Evolutionary conservation across 2,797 vertebrate species (phyloP), one percentile per base, ranked within the genome.

Genomic region (Ateles fusciceps): DNA sequence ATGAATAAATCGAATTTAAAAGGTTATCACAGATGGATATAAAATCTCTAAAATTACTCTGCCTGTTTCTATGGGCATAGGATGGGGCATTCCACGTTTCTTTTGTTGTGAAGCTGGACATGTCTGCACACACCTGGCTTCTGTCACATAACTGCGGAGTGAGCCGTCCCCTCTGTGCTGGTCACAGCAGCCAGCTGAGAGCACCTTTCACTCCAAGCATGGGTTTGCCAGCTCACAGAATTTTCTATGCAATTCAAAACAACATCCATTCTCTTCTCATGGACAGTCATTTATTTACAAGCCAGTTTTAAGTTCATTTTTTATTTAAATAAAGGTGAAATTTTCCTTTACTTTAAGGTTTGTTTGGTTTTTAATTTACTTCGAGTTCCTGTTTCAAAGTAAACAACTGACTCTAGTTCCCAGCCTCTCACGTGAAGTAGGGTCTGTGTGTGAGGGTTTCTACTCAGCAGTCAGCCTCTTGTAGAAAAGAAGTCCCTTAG

Each of bases 391-490:
- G 57, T 76, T 91, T 75, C 33, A 46, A 33, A 74, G 26, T 9
- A 83, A 74, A 68, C 30, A 85, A 76, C 57, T 86, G 96, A 96
- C 95, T 96, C 97, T 89, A 96, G 79, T 78, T 97, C 85, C 90
- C 87, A 97, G 95, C 68, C 95, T 96, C 74, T 97, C 84, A 96
- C 92, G 81, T 57, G 96, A 97, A 97, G 84, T 55, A 79, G 97
- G 96, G 57, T 39, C 76, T 71, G 42, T 94, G 90, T 95, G 78
- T 2, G 91, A 93, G 91, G 92, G 89, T 26, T 79, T 97, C 95
- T 95, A 89, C 98, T 98, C 94, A 96, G 98, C 97, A 97, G 80
- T 85, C 14, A 30, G 64, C 81, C 44, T 98, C 98, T 98, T 98
- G 96, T 97, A 96, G 97, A 96, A 93, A 50, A 96, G 96, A 98